Evolutionary conservation across 1,140 invertebrate species (phyloP).

Genomic region (Solen grandis): DNA sequence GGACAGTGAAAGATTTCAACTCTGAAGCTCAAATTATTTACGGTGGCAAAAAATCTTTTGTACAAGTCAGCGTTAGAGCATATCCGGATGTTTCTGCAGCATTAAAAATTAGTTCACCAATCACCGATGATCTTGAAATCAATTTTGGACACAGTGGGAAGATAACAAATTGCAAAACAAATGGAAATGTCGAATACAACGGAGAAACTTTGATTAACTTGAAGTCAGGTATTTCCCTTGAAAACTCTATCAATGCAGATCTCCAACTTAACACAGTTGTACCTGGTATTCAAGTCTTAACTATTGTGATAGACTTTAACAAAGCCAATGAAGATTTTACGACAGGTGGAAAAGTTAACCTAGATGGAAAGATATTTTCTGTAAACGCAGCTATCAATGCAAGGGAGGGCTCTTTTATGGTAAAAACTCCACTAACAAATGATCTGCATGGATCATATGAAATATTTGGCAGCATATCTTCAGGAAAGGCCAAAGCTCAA

Average conservation of each 20-base stretch:
- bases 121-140: conserved; percentile 16
- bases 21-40: conserved; percentile 4
- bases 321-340: background rate
- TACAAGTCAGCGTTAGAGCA: background rate
- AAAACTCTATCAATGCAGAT: too few species aligned
- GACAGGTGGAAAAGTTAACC: background rate
- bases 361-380: background rate
- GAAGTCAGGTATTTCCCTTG: too few species aligned
- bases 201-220: background rate
- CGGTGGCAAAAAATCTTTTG: background rate
- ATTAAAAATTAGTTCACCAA: conserved; percentile 5
- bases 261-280: too few species aligned
- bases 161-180: background rate
- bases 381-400: background rate
- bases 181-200: background rate
- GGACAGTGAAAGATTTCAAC: background rate
- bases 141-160: background rate
- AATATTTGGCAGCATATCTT: too few species aligned
- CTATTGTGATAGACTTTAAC: background rate
- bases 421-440: background rate
- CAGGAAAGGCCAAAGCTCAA: too few species aligned
- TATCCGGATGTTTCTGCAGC: conserved; percentile 2
- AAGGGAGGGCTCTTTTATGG: background rate
- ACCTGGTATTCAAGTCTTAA: conserved; percentile 1
- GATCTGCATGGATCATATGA: conserved; percentile 1